Evolutionary conservation across 2,888 invertebrate genomes (phyloP), one percentile per base, ranked within the genome.

Genomic region (Nysson spinosus): DNA sequence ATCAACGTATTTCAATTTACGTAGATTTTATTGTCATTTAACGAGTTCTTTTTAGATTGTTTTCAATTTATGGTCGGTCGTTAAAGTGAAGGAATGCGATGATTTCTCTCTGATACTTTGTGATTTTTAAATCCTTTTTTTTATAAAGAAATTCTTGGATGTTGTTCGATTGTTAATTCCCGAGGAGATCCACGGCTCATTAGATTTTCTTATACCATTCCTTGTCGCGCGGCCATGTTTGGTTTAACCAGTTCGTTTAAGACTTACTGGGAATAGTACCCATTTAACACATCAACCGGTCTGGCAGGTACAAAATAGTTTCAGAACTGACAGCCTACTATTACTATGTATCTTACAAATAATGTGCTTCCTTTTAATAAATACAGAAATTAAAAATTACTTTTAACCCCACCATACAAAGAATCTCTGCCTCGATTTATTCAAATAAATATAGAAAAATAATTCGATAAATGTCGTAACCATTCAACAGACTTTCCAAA

Each of bases 221-320:
- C 37, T 30, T 46, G n/a, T n/a, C n/a, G n/a, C 11, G 16, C 17
- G 6, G 7, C 46, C 66, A 35, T 42, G 46, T 52, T 55, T 26
- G 52, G 61, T 16, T 35, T 44, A 39, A 43, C 42, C 46, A 52
- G 68, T 49, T 60, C 52, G 51, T 55, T 58, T 54, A 24, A 40
- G 39, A 40, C 39, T 46, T 54, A 65, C 43, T 24, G 26, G 37
- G 55, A 7, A 66, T 56, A 52, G 47, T 20, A 54, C 14, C 57
- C 60, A 69, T 56, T 66, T 66, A 56, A 51, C 61, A 49, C 52
- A 30, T 61, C 39, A 39, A 52, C 68, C 51, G 43, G 56, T 61
- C 11, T 39, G 39, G 14, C 61, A 40, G 37, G 52, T 66, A 61
- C 20, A 24, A 52, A 66, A 52, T 20, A 40, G 47, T 32, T 24